Evolutionary conservation across 2,113 vertebrate species (phyloP).

Genomic region (Uria aalge): DNA sequence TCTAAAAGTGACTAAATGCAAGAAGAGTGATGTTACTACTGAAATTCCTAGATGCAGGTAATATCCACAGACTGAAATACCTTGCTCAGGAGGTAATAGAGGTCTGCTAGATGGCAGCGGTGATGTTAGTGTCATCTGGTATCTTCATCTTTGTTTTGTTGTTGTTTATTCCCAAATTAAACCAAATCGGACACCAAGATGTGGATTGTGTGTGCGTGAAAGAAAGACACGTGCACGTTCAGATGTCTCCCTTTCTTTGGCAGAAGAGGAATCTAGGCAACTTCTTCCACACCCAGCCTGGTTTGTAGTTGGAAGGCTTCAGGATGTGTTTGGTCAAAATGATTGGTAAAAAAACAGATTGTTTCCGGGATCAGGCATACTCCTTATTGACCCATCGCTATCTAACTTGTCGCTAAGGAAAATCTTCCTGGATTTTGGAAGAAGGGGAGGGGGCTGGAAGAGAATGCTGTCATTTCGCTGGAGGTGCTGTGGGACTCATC

Average conservation of each 20-base stretch:
- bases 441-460: background rate
- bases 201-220: background rate
- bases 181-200: background rate
- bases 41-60: background rate
- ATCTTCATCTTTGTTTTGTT: background rate
- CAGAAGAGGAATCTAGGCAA: background rate
- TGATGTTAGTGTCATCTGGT: background rate
- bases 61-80: background rate
- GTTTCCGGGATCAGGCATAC: background rate
- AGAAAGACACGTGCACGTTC: background rate
- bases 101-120: background rate
- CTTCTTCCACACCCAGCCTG: background rate
- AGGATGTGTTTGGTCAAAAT: background rate
- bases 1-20: background rate
- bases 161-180: background rate
- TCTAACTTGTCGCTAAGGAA: background rate
- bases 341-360: background rate
- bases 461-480: background rate
- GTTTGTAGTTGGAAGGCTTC: background rate
- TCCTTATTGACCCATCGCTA: background rate
- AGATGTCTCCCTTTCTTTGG: background rate
- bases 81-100: background rate
- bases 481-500: background rate
- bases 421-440: background rate
- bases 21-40: background rate